These are phyloP conservation scores for Paracyprichromis sp. DNA, from an alignment of 2,113 vertebrate genomes.

Conservation along the genomic window DNA sequence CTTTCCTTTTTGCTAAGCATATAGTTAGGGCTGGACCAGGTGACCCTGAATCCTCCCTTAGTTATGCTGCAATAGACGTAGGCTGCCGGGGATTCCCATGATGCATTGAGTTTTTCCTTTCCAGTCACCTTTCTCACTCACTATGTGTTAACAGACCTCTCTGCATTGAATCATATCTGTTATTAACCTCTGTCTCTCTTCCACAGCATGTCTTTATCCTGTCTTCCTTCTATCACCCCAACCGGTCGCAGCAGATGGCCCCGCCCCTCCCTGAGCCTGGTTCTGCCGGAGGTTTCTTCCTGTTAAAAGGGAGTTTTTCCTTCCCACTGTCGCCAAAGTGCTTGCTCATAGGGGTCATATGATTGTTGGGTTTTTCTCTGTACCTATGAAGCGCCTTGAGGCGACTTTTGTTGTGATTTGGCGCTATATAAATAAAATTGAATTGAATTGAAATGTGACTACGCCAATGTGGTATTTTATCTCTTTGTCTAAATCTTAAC, in stretches of 20 bases:
- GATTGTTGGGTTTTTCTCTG: neutral
- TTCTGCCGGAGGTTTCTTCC: accelerated
- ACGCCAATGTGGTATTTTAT: neutral
- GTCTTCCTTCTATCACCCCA: too few species aligned
- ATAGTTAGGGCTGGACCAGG: too few species aligned
- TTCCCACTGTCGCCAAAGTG: neutral
- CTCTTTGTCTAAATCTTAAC: neutral
- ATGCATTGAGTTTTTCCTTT: too few species aligned
- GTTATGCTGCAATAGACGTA: too few species aligned
- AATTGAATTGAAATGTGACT: neutral
- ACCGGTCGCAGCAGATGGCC: accelerated
- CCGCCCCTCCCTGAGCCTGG: neutral
- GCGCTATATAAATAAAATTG: neutral
- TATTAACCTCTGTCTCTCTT: accelerated
- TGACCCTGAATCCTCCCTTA: too few species aligned
- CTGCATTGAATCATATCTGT: too few species aligned
- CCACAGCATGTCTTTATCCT: too few species aligned
- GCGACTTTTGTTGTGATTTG: neutral
- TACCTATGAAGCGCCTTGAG: neutral
- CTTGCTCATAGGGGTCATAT: neutral
- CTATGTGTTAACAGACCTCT: accelerated
- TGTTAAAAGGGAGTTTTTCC: neutral
- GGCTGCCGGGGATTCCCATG: too few species aligned
- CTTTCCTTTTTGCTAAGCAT: too few species aligned
- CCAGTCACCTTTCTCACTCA: too few species aligned